Evolutionary conservation across 2,113 vertebrate genomes (phyloP).

Genomic region (Triplophysa dalaica): DNA sequence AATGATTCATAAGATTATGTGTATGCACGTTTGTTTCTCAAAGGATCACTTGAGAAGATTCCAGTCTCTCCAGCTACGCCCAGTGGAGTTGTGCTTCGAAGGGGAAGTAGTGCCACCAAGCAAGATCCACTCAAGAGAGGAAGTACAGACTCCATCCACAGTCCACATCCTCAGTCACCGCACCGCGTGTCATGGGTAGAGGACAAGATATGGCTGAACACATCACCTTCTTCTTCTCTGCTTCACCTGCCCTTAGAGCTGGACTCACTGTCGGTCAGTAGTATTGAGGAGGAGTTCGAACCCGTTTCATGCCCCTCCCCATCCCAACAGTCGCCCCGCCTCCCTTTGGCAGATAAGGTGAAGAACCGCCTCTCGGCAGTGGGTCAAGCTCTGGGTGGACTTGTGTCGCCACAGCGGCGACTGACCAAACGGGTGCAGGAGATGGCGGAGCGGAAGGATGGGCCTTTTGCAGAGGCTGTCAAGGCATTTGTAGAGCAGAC

Average conservation of each 20-base stretch:
- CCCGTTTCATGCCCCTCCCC: conserved; percentile 23
- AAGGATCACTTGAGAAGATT: conserved; percentile 14
- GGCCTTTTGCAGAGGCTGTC: conserved; percentile 70
- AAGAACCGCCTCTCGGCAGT: conserved; percentile 77
- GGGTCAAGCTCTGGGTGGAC: conserved; percentile 73
- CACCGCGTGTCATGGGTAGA: conserved; percentile 86
- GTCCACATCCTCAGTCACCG: conserved; percentile 61
- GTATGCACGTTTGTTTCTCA: neutral
- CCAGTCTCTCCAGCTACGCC: conserved; percentile 15
- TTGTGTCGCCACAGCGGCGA: conserved; percentile 70
- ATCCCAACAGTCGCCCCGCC: conserved; percentile 24
- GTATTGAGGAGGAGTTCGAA: conserved; percentile 78
- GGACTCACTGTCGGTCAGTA: conserved; percentile 75
- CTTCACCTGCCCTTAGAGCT: conserved; percentile 64
- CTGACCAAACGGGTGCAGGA: conserved; percentile 74
- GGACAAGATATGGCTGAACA: conserved; percentile 69
- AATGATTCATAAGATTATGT: neutral
- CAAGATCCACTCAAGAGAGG: neutral
- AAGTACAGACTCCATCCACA: conserved; percentile 50
- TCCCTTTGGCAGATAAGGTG: conserved; percentile 75
- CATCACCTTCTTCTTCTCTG: conserved; percentile 49
- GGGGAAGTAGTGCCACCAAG: conserved; percentile 49
- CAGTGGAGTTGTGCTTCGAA: conserved; percentile 64
- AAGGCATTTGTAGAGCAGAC: conserved; percentile 64
- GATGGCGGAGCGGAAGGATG: conserved; percentile 71